Base-by-base conservation (phyloP, 2,113 vertebrate species). In the Rana temporaria region DNA sequence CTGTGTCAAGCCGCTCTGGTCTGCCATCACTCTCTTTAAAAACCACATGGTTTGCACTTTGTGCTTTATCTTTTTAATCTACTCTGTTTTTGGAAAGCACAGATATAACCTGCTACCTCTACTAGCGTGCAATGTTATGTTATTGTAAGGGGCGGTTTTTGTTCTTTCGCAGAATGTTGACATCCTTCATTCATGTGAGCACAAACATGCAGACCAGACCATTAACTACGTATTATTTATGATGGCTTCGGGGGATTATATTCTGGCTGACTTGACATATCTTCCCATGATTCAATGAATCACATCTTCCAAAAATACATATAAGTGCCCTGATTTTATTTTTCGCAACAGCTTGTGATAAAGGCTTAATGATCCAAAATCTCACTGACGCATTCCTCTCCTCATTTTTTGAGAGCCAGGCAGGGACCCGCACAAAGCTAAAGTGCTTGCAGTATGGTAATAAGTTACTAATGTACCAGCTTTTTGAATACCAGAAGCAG, bases 241-340 rank as follows among this genome's bases (percentile, higher is more conserved):
- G 11, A 16, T 70, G 12, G 53, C 68, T 53, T 11, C 18, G 6
- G 42, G 68, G 14, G 11, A 16, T 67, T 56, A 22, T 63, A 17
- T 60, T 75, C 18, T 75, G 72, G 5, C 38, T 48, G 32, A 42
- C 20, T 77, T 64, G 59, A 22, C 15, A 64, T 18, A 64, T 52
- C 5, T 42, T 42, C 30, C 32, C 1, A 14, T 72, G 53, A 72
- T 15, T 3, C 6, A 59, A 16, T 75, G 72, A 62, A 60, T 75
- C 30, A 26, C 60, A 64, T 75, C 72, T 75, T 62, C 12, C 34
- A 59, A 38, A 62, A 62, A 75, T 60, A 62, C 30, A 16, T n/a
- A 57, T n/a, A 57, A 32, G 70, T 57, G 19, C 5, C 32, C 19
- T 64, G 59, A 48, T 77, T 77, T 76, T 22, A 76, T 52, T 42